Evolutionary conservation across 2,797 vertebrate genomes (phyloP), one percentile per base, ranked within the genome.

Genomic region (Phrynocephalus forsythii): DNA sequence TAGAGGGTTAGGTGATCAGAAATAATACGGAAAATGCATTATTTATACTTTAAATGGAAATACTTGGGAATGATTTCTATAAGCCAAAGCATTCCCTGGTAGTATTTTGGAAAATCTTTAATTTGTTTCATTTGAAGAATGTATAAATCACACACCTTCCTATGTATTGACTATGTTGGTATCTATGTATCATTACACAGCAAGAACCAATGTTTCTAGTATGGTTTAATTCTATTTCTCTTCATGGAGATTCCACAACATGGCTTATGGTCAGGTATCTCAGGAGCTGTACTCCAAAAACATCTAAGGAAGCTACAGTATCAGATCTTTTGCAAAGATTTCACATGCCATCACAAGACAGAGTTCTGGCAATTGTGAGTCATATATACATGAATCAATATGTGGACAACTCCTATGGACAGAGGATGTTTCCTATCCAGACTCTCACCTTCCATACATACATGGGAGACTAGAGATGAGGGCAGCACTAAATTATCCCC

Each of bases 1-100:
- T 89, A 81, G 66, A 72, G 71, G 15, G 24, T 79, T 13, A 71
- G 24, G 33, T 86, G 28, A 50, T 18, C 38, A 86, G 20, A 75
- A 48, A 15, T 66, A 80, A 71, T 48, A 15, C 6, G 72, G 16
- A 44, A 2, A 33, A 20, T 26, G 52, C 22, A 56, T 22, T 30
- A 33, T 38, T 69, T 80, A 18, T 60, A 16, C 63, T 15, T 71
- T 33, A 15, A 50, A 86, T 24, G 22, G 63, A 33, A 67, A 48
- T 78, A 28, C 2, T 60, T 44, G 38, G 48, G 24, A 67, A 67
- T 76, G 30, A 60, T 79, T 79, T 71, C 30, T 26, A 50, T 68
- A 15, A 50, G 44, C 20, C 10, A 76, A 76, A 44, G 24, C 18
- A 44, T 76, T 48, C 24, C 13, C 67, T 82, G 77, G 77, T 6